phyloP scores from a whole-genome alignment of 1,140 invertebrate genomes.

The Sarcophaga peregrina region DNA sequence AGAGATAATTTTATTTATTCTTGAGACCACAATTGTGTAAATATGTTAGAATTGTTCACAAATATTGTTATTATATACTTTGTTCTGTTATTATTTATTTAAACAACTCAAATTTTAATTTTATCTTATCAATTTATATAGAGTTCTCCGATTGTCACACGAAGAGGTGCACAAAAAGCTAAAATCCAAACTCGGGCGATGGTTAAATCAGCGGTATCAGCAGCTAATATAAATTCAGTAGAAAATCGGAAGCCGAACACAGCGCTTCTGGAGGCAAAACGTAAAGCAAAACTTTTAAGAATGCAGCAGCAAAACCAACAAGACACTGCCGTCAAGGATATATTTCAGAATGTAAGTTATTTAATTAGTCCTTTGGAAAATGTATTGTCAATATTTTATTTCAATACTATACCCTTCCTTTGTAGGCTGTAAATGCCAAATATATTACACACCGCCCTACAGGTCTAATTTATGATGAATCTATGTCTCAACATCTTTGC shows the following conservation, averaged over 20 bases:
- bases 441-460: slow-evolving; percentile 72
- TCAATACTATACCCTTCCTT: slow-evolving; percentile 53
- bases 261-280: slow-evolving; percentile 70
- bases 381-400: background rate
- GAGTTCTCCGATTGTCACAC: slow-evolving; percentile 68
- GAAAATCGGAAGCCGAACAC: slow-evolving; percentile 67
- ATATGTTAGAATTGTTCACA: too few species aligned
- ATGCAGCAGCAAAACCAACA: slow-evolving; percentile 59
- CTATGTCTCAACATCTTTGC: slow-evolving; percentile 82
- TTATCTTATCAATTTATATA: slow-evolving; percentile 43
- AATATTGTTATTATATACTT: too few species aligned
- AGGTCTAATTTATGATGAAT: slow-evolving; percentile 81
- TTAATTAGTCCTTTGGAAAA: background rate
- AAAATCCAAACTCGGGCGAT: slow-evolving; percentile 73
- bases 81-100: background rate
- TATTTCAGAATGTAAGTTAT: slow-evolving; percentile 70
- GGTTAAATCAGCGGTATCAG: slow-evolving; percentile 63
- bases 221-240: slow-evolving; percentile 10
- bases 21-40: too few species aligned
- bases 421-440: slow-evolving; percentile 75
- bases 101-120: background rate
- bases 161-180: slow-evolving; percentile 71
- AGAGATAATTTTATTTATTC: too few species aligned
- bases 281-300: slow-evolving; percentile 70
- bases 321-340: slow-evolving; percentile 68